These are phyloP conservation scores for Gobio occitaniae DNA, from an alignment of 2,797 vertebrate genomes.

Conservation along the genomic window DNA sequence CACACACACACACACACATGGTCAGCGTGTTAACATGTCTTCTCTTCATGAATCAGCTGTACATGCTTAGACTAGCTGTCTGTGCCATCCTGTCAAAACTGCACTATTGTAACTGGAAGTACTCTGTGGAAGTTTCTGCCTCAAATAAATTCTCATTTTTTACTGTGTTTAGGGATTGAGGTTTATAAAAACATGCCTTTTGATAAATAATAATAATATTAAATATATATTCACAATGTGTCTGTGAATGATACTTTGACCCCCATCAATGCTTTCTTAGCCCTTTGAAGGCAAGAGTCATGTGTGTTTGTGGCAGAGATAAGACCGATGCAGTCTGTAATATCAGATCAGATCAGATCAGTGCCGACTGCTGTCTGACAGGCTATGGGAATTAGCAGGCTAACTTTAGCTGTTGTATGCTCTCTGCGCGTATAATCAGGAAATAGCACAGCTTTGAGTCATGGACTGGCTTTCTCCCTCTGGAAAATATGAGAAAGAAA, in stretches of 20 bases:
- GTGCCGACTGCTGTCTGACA: neutral
- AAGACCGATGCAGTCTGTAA: slow-evolving; percentile 11
- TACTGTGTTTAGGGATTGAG: neutral
- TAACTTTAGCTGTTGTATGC: slow-evolving; percentile 35
- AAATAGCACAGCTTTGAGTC: slow-evolving; percentile 63
- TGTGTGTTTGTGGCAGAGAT: slow-evolving; percentile 12
- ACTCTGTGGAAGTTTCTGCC: neutral
- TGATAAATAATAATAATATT: too few relatives aligned
- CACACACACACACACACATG: neutral
- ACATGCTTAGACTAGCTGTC: neutral
- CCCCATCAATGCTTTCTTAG: neutral
- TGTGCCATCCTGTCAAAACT: neutral
- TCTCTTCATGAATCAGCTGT: neutral
- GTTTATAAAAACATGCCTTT: neutral
- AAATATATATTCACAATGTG: neutral
- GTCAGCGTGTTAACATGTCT: neutral
- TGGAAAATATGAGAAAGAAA: slow-evolving; percentile 44
- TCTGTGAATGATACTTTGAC: neutral
- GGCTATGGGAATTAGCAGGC: slow-evolving; percentile 34
- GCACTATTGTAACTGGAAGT: neutral
- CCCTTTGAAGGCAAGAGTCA: slow-evolving; percentile 17
- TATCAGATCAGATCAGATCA: slow-evolving; percentile 11
- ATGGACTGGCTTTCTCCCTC: slow-evolving; percentile 55
- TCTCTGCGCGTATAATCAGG: slow-evolving; percentile 50
- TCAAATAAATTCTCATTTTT: neutral